Evolutionary conservation across 2,797 vertebrate genomes (phyloP).

Genomic region (Dallia pectoralis): DNA sequence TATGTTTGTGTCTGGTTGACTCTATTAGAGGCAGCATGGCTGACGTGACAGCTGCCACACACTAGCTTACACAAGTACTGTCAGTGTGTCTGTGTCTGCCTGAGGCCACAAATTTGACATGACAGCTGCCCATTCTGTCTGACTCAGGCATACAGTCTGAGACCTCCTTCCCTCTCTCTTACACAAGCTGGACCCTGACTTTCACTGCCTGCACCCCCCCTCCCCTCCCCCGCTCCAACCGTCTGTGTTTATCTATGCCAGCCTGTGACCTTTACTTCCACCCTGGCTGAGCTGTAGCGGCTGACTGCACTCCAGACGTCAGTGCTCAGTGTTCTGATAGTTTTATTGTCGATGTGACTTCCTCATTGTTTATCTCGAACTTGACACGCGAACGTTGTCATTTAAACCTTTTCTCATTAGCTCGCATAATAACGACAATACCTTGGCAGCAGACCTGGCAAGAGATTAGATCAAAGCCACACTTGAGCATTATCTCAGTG

Average conservation of each 20-base stretch:
- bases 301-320: background rate
- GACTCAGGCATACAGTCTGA: too few species aligned
- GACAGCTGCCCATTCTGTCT: background rate
- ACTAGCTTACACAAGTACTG: background rate
- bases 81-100: constrained; percentile 1
- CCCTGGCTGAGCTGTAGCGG: background rate
- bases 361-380: background rate
- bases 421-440: background rate
- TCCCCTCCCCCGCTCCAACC: background rate
- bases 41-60: background rate
- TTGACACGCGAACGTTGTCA: background rate
- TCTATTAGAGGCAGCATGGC: background rate
- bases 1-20: too few species aligned
- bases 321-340: background rate
- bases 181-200: background rate
- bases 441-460: background rate
- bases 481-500: background rate
- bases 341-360: too few species aligned
- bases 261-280: background rate
- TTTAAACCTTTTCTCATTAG: background rate
- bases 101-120: background rate
- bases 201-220: background rate
- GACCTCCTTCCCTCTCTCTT: background rate
- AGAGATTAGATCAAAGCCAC: background rate
- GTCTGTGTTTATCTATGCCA: constrained; percentile 2